Evolutionary conservation across 2,888 invertebrate genomes (phyloP).

Genomic region (Leptopterna dolabrata): DNA sequence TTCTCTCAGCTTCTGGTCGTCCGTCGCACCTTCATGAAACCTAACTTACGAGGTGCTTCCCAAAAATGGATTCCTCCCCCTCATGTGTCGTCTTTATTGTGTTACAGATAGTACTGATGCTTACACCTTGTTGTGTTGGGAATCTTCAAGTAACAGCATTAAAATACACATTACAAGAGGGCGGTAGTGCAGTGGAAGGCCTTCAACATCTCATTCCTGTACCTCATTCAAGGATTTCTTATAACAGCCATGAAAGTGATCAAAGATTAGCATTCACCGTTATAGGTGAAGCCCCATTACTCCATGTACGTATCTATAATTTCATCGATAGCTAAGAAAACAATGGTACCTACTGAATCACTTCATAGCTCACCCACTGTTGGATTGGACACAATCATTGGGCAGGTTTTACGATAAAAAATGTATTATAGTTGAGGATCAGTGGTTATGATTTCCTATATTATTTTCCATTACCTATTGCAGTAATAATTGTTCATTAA

Average conservation of each 20-base stretch:
- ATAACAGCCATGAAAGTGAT: constrained; percentile 67
- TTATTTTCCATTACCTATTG: neutral
- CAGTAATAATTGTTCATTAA: neutral
- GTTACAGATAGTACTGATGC: constrained; percentile 73
- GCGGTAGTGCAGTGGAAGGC: constrained; percentile 59
- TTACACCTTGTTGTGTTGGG: constrained; percentile 81
- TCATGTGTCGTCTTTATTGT: neutral
- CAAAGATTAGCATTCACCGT: constrained; percentile 80
- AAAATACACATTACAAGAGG: constrained; percentile 72
- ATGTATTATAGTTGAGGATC: no score
- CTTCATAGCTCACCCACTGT: no score
- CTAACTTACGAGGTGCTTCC: no score
- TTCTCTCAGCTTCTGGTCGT: no score
- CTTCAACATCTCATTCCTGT: constrained; percentile 57
- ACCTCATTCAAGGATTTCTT: neutral
- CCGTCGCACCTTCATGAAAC: no score
- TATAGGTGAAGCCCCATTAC: constrained; percentile 82
- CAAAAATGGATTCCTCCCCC: no score
- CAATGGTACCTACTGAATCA: no score
- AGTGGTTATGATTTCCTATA: no score
- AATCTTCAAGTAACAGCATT: constrained; percentile 80
- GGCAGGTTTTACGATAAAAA: no score
- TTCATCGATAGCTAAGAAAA: no score
- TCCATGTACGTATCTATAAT: constrained; percentile 73
- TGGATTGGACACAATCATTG: no score